Conservation (phyloP, 2,113 vertebrate species). For the Nansenia antarctica region DNA sequence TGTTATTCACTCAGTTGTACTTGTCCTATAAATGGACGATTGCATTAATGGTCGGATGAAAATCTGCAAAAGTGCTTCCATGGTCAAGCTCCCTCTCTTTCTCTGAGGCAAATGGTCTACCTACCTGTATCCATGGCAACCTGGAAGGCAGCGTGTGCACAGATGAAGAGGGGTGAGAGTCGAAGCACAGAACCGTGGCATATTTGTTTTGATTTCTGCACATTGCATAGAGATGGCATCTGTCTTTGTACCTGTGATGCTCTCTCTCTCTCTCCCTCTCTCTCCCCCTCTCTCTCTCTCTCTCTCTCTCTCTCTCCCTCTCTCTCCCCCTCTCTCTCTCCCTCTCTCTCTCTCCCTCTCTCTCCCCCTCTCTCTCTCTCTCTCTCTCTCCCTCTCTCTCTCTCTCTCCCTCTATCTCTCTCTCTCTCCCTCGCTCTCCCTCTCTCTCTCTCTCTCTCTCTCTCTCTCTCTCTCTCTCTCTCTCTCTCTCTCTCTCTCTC, state of each 20-base stretch:
- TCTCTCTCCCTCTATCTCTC: too few species aligned
- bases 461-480: background rate
- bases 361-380: background rate
- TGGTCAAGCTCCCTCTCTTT: background rate
- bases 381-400: background rate
- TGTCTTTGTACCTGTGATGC: slow-evolving; percentile 30
- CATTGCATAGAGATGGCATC: slow-evolving; percentile 19
- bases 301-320: background rate
- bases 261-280: slow-evolving; percentile 7
- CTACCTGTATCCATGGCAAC: slow-evolving; percentile 66
- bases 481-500: background rate
- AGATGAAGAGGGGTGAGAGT: slow-evolving; percentile 30
- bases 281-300: slow-evolving; percentile 6
- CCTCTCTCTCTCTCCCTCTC: background rate
- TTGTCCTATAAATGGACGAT: slow-evolving; percentile 5
- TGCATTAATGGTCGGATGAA: slow-evolving; percentile 8
- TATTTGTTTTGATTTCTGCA: slow-evolving; percentile 50
- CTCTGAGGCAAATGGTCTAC: slow-evolving; percentile 29
- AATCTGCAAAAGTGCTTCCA: slow-evolving; percentile 5
- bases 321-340: background rate
- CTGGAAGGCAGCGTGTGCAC: slow-evolving; percentile 22
- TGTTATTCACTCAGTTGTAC: slow-evolving; percentile 11
- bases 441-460: background rate
- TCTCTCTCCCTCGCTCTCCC: too few species aligned
- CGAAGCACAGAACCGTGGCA: slow-evolving; percentile 20